Evolutionary conservation across 2,797 vertebrate species (phyloP), one percentile per base, ranked within the genome.

Genomic region (Sebastes hubbsi): DNA sequence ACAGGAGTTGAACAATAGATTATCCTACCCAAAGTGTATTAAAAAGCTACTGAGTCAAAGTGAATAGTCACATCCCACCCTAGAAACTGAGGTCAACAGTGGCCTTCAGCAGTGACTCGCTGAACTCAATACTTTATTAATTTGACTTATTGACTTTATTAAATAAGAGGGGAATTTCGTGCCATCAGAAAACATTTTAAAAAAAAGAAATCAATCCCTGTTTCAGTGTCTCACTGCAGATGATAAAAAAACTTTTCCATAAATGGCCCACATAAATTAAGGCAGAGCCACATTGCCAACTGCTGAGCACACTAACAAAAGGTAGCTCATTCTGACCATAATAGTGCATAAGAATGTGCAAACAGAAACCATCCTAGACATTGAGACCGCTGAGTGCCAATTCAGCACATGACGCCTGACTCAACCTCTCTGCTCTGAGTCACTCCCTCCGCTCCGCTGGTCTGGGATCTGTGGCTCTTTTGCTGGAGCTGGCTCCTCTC

Each of bases 321-420:
- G 36, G 64, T 49, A 38, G 58, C 72, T 80, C 29, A 75, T 81
- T 72, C 11, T 32, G 46, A 62, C 75, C 46, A 38, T 32, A 68
- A 74, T 20, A 54, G 81, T 56, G 38, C 59, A 36, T 72, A n/a
- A 1, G 46, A 56, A 62, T 49, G 61, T 70, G 59, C 66, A 36
- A 73, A 86, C 77, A 82, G 76, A 82, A 82, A 82, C 64, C 78
- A 84, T 75, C 82, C 52, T 79, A 80, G 85, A 79, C 80, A 75
- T 1, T 11, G 80, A 78, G 76, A 61, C 67, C 4, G 2, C 7
- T 8, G 24, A 83, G 58, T 81, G 91, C 90, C 83, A 87, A 63
- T 81, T 91, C 91, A 87, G 84, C 90, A 87, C 88, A 92, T 91
- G 92, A 89, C 34, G 72, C 75, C 90, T 92, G 89, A 93, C 86